Evolutionary conservation across 2,113 vertebrate genomes (phyloP), one percentile per base, ranked within the genome.

Genomic region (Steatornis caripensis): DNA sequence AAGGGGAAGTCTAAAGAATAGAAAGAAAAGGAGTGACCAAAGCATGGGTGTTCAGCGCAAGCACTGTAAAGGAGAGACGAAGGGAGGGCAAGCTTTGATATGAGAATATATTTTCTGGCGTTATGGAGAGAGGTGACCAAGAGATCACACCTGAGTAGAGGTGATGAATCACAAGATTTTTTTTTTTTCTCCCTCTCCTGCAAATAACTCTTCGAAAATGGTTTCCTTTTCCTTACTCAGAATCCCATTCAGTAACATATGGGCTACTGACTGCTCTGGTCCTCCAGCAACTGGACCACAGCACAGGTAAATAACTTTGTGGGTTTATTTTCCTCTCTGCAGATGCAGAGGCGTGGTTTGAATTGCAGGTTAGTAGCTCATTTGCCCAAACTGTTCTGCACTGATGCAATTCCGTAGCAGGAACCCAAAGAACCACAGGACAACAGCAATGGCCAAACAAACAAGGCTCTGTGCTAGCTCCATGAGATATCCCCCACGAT

Each of bases 361-460:
- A 92, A 92, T 79, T 85, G 49, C 57, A 87, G 61, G 85, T 71
- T 34, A 93, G 74, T 20, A 46, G 32, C 29, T 84, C 55, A 22
- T 65, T 84, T 60, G 43, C 72, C 69, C 77, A 89, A 89, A 82
- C 57, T 93, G 49, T 87, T 91, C 72, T n/a, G 45, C 8, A 23
- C 46, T 65, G 80, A 84, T 55, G 36, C 68, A 84, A 46, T 39
- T 87, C 39, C 37, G 8, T 48, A 92, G 88, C 60, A 78, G 76
- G 92, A 79, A 95, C 86, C 77, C 80, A 72, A 84, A 90, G 61
- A 93, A 65, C 69, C 86, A 61, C 9, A 95, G 91, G 78, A 87
- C 79, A 95, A 49, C 49, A 87, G 65, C 65, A 72, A 41, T 21
- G 72, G 74, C 60, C 23, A 53, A 84, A 49, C 8, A 65, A 88